These are phyloP conservation scores for Torymus auratus DNA, from an alignment of 2,888 invertebrate genomes.

Conservation along the genomic window DNA sequence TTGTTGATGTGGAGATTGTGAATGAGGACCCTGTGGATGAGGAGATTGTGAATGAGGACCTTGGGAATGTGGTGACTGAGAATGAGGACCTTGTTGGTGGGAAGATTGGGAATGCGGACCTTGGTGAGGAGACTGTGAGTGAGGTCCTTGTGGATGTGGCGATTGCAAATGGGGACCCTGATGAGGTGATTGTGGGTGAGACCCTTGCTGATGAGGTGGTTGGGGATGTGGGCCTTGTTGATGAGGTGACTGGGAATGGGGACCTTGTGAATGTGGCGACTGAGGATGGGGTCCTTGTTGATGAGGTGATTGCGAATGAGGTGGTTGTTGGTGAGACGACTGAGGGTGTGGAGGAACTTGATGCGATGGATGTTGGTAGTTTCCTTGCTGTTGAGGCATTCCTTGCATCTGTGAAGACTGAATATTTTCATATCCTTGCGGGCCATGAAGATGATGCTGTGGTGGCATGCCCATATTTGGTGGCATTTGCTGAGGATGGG, in stretches of 20 bases:
- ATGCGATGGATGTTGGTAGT: conserved; percentile 65
- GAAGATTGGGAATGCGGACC: conserved; percentile 71
- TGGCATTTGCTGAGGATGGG: conserved; percentile 85
- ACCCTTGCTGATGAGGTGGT: conserved; percentile 37
- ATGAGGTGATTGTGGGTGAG: conserved; percentile 65
- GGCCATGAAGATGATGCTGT: conserved; percentile 74
- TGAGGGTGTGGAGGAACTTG: conserved; percentile 63
- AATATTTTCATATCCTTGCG: conserved; percentile 62
- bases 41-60: conserved; percentile 62
- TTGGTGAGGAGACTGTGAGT: conserved; percentile 69
- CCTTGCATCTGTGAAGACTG: conserved; percentile 57
- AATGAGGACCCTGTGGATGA: conserved; percentile 62
- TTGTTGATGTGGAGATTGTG: conserved; percentile 64
- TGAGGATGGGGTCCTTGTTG: conserved; percentile 69
- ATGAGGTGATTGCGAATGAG: conserved; percentile 64
- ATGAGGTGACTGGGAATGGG: conserved; percentile 71
- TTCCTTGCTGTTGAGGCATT: conserved; percentile 54
- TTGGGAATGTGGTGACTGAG: conserved; percentile 41
- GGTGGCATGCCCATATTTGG: conserved; percentile 65
- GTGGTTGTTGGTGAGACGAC: conserved; percentile 65
- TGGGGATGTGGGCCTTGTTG: conserved; percentile 51
- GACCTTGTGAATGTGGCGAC: conserved; percentile 67
- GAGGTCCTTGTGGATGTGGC: conserved; percentile 67
- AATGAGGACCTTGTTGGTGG: conserved; percentile 46
- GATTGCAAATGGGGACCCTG: conserved; percentile 62